These are phyloP conservation scores for Isaurus tuberculatus DNA, from an alignment of 92 coral and sea anemone genomes.

Conservation along the genomic window DNA sequence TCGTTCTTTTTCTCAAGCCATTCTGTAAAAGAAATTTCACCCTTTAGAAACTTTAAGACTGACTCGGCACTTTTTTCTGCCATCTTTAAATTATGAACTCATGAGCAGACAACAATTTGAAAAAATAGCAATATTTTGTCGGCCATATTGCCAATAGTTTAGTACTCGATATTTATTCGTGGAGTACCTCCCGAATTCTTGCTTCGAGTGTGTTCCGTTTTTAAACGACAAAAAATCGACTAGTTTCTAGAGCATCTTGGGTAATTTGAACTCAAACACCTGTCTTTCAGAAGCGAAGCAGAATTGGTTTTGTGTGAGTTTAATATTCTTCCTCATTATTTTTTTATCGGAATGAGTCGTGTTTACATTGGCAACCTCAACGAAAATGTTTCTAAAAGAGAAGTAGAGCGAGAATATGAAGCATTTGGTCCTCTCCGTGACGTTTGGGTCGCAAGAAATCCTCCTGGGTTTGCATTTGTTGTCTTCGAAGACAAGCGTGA, in stretches of 20 bases:
- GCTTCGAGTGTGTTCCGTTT: background rate
- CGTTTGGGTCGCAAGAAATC: slow-evolving; percentile 99
- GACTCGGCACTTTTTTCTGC: slow-evolving; percentile 59
- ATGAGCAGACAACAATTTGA: too few relatives aligned
- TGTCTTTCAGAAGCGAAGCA: slow-evolving; percentile 9
- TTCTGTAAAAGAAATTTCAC: slow-evolving; percentile 91
- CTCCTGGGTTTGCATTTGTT: slow-evolving; percentile 98
- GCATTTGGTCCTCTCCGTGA: slow-evolving; percentile 89
- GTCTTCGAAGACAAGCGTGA: slow-evolving; percentile 96
- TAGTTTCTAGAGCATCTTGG: slow-evolving; percentile 50
- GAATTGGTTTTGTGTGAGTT: background rate
- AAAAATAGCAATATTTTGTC: background rate
- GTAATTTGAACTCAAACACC: slow-evolving; percentile 17
- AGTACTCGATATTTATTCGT: slow-evolving; percentile 15
- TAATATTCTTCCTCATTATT: too few relatives aligned
- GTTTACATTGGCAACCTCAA: slow-evolving; percentile 97
- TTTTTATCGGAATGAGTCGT: slow-evolving; percentile 70
- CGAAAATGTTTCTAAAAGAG: slow-evolving; percentile 93
- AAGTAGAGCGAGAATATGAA: slow-evolving; percentile 90
- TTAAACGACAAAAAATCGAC: background rate
- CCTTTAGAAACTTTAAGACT: slow-evolving; percentile 85
- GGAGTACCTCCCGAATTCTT: too few relatives aligned
- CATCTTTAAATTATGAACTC: slow-evolving; percentile 22
- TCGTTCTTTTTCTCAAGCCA: slow-evolving; percentile 77
- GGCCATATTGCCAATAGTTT: background rate